Conservation (phyloP, 2,113 vertebrate genomes). For the Perca schrenkii region DNA sequence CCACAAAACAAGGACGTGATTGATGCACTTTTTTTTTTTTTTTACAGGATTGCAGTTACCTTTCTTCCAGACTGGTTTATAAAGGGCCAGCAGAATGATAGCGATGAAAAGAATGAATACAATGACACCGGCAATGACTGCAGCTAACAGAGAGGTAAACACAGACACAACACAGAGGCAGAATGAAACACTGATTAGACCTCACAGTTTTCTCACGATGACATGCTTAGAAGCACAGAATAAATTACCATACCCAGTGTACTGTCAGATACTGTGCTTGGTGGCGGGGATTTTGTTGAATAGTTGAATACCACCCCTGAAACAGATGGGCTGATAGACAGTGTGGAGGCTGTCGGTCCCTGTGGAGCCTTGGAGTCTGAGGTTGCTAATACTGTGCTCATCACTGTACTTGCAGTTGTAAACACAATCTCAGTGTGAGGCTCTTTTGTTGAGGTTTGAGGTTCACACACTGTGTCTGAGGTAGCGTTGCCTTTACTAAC, state of each 20-base stretch:
- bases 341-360: background rate
- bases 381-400: background rate
- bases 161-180: slow-evolving; percentile 12
- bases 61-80: slow-evolving; percentile 34
- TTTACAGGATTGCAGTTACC: slow-evolving; percentile 46
- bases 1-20: slow-evolving; percentile 7
- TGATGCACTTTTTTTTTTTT: slow-evolving; percentile 3
- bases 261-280: background rate
- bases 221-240: slow-evolving; percentile 1
- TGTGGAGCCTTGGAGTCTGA: background rate
- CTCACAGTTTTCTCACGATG: slow-evolving; percentile 1
- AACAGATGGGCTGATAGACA: background rate
- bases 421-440: fast-evolving
- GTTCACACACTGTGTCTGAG: slow-evolving; percentile 65
- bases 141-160: slow-evolving; percentile 39
- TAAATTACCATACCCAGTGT: slow-evolving; percentile 35
- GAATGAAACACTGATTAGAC: slow-evolving; percentile 9
- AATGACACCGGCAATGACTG: background rate
- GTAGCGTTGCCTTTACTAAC: slow-evolving; percentile 42
- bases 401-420: background rate
- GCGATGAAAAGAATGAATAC: slow-evolving; percentile 26
- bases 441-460: background rate
- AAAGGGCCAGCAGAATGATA: slow-evolving; percentile 26
- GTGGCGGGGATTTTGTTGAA: background rate
- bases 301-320: background rate